Evolutionary conservation across 2,113 vertebrate species (phyloP).

Genomic region (Salvator merianae): DNA sequence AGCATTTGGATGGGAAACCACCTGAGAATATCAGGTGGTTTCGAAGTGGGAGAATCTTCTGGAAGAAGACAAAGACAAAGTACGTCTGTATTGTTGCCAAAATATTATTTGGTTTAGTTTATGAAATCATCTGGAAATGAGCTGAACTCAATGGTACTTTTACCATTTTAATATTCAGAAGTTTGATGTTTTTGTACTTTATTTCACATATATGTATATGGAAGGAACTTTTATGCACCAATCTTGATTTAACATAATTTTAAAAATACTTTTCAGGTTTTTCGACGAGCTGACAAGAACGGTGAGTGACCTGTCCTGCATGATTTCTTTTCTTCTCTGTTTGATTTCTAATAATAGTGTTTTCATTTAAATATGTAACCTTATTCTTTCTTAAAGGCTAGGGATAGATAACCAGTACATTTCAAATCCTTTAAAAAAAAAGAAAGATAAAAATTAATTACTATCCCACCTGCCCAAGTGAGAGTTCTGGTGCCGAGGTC

Average conservation of each 20-base stretch:
- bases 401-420: background rate
- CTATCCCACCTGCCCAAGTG: background rate
- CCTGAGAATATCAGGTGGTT: no score
- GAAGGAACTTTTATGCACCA: background rate
- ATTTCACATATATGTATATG: background rate
- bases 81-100: no score
- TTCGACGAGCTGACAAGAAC: constrained; percentile 82
- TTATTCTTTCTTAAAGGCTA: background rate
- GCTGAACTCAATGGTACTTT: no score
- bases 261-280: constrained; percentile 75
- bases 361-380: background rate
- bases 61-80: no score
- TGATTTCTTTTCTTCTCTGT: background rate
- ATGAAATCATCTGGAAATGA: no score
- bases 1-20: no score
- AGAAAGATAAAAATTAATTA: no score
- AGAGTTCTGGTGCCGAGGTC: no score
- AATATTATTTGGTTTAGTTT: no score
- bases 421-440: no score
- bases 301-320: constrained; percentile 71
- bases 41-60: no score
- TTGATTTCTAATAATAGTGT: background rate
- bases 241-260: constrained; percentile 5
- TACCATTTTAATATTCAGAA: background rate
- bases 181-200: background rate